Evolutionary conservation across 2,113 vertebrate species (phyloP).

Genomic region (Nerophis lumbriciformis): DNA sequence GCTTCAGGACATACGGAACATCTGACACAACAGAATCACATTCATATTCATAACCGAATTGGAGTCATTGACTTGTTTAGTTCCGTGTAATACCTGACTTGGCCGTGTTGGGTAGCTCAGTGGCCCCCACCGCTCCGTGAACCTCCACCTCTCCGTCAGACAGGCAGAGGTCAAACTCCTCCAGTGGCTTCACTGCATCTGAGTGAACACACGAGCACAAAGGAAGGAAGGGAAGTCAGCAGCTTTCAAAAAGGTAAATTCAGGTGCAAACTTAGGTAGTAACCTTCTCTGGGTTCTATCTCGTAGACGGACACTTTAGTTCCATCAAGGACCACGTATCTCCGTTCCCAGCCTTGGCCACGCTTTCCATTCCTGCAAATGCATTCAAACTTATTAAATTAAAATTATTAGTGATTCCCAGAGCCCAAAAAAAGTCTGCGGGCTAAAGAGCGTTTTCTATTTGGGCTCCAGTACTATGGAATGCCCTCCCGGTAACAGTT

Average conservation of each 20-base stretch:
- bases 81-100: not conserved
- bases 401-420: too few species aligned
- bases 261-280: not conserved
- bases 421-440: too few species aligned
- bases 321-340: slow-evolving; percentile 91
- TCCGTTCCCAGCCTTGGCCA: slow-evolving; percentile 96
- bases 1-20: slow-evolving; percentile 91
- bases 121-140: slow-evolving; percentile 90
- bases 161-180: slow-evolving; percentile 95
- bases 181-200: slow-evolving; percentile 87
- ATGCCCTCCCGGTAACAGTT: too few species aligned
- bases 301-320: slow-evolving; percentile 93
- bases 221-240: not conserved
- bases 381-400: not conserved
- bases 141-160: slow-evolving; percentile 93
- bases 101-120: slow-evolving; percentile 90
- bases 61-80: not conserved
- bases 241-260: not conserved
- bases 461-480: too few species aligned
- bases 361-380: slow-evolving; percentile 89
- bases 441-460: too few species aligned
- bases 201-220: slow-evolving; percentile 24
- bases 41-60: not conserved
- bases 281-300: slow-evolving; percentile 94
- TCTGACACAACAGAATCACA: slow-evolving; percentile 64